Evolutionary conservation across 2,888 invertebrate species (phyloP), one percentile per base, ranked within the genome.

Genomic region (Pherbina coryleti): DNA sequence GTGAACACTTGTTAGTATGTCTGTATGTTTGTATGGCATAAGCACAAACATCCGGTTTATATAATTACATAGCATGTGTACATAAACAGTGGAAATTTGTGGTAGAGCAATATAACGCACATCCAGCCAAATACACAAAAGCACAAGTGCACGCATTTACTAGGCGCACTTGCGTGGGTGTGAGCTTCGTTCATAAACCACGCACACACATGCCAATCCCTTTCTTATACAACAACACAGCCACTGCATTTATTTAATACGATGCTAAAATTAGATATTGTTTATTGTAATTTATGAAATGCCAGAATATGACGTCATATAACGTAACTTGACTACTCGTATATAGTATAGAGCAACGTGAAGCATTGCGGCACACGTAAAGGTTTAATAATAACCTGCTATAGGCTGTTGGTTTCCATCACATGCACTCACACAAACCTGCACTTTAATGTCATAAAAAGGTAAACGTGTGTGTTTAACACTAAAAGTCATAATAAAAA

Each of bases 211-310:
- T 37, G 37, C 8, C 8, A 5, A 37, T 8, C 5, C 37, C 37
- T 37, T 37, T 37, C 9, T 8, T 8, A 37, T 8, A 37, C 37
- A 19, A 14, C 14, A 3, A 60, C 60, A 5, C 60, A 25, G 25
- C 5, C 22, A 60, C 60, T 19, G 60, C 60, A 60, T 60, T 57
- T 57, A 57, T 57, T 60, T 60, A 25, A 14, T 14, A 22, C 22
- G 25, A 25, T 60, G 22, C 22, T 60, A 60, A 60, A 60, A 25
- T 25, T 60, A 19, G 25, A 22, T 11, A 60, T 4, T 60, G 60
- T 60, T 25, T 60, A 60, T 60, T 22, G 57, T 57, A 57, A 22
- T 19, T 57, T 57, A 57, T 60, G 60, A 60, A 60, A 60, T 60
- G 60, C 28, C 22, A 60, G 9, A 7, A 7, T 25, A 28, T 60